Evolutionary conservation across 2,797 vertebrate species (phyloP).

Genomic region (Phaenicophaeus curvirostris): DNA sequence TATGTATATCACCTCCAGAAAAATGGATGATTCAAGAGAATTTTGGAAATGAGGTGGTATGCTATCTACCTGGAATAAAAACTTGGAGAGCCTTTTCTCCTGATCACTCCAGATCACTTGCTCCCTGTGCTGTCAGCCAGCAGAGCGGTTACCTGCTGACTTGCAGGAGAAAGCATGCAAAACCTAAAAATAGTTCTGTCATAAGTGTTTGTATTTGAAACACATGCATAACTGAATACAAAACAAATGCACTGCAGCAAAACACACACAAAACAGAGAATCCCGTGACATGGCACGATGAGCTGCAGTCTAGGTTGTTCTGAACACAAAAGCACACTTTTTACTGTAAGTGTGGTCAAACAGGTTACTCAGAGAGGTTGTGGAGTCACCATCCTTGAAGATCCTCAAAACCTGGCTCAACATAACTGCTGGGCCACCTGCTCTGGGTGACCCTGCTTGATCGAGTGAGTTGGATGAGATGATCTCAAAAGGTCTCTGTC

Average conservation of each 20-base stretch:
- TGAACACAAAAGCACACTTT: neutral
- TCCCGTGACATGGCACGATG: neutral
- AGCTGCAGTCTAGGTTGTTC: neutral
- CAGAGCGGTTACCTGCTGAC: neutral
- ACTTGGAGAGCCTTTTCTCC: neutral
- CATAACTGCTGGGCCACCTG: too few species aligned
- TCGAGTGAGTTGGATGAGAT: neutral
- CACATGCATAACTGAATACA: conserved; percentile 31
- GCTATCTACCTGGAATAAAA: neutral
- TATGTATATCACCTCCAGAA: neutral
- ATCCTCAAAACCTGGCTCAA: neutral
- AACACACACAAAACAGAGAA: conserved; percentile 22
- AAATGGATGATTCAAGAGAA: neutral
- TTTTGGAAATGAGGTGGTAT: neutral
- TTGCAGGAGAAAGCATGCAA: neutral
- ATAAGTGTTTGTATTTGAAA: conserved; percentile 36
- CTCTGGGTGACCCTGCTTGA: neutral
- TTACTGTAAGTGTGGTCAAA: neutral
- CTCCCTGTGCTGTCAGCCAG: neutral
- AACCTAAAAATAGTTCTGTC: conserved; percentile 22
- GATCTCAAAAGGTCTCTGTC: neutral
- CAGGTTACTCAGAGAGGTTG: neutral
- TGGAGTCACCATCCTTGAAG: neutral
- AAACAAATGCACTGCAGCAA: conserved; percentile 31
- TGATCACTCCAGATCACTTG: neutral